Conservation (phyloP, 2,888 invertebrate species). For the Synanthedon myopaeformis region DNA sequence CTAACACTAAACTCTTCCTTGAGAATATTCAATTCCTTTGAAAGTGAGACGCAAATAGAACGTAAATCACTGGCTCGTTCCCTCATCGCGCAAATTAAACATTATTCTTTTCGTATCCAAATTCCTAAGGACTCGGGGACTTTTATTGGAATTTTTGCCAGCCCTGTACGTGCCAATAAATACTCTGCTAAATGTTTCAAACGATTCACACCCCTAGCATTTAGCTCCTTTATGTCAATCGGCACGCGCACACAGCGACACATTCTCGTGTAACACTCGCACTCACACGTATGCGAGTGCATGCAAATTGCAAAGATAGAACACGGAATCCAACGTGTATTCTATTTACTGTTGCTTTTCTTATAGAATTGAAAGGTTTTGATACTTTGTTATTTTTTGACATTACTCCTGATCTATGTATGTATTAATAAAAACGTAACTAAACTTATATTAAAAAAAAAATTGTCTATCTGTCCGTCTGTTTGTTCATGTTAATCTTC, state of each 20-base stretch:
- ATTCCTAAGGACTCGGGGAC: constrained; percentile 41
- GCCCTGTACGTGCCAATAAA: constrained; percentile 67
- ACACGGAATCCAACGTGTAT: constrained; percentile 62
- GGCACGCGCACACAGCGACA: constrained; percentile 21
- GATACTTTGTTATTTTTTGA: constrained; percentile 19
- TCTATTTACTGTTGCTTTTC: constrained; percentile 56
- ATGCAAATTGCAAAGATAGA: constrained; percentile 64
- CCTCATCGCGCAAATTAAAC: constrained; percentile 61
- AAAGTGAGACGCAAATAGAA: neutral
- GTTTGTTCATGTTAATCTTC: too few species aligned
- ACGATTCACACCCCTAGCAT: constrained; percentile 48
- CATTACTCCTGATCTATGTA: too few species aligned
- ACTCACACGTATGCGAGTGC: constrained; percentile 9
- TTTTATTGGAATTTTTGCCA: constrained; percentile 68
- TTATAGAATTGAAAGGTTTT: constrained; percentile 18
- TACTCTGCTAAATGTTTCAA: constrained; percentile 44
- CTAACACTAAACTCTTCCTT: neutral
- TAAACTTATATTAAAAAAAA: too few species aligned
- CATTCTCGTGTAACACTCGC: constrained; percentile 9
- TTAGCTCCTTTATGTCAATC: constrained; percentile 61
- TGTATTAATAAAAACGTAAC: too few species aligned
- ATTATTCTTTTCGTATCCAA: constrained; percentile 59
- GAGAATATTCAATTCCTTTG: neutral
- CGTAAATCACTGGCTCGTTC: constrained; percentile 44
- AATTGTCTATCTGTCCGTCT: too few species aligned